These are phyloP conservation scores for Ondatra zibethicus DNA, from an alignment of 2,113 vertebrate species.

Conservation along the genomic window DNA sequence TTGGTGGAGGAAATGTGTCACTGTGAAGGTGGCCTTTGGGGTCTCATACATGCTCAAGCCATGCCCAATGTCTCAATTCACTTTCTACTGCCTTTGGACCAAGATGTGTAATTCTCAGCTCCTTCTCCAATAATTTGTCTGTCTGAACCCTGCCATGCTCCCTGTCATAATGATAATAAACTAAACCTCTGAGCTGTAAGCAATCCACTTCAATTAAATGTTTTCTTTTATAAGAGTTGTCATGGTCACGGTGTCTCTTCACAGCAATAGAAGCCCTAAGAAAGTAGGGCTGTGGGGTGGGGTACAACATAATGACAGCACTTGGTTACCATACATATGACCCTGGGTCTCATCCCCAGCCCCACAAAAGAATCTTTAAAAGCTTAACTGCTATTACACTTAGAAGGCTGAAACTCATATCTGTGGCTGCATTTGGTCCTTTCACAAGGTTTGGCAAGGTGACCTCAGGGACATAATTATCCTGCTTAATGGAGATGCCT, in stretches of 20 bases:
- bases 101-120: background rate
- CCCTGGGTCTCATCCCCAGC: background rate
- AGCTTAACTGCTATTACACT: background rate
- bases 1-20: background rate
- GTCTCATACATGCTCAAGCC: background rate
- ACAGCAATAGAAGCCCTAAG: background rate
- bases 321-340: background rate
- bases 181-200: background rate
- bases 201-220: background rate
- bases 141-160: background rate
- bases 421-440: fast-evolving
- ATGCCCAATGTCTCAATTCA: background rate
- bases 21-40: background rate
- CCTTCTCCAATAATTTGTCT: background rate
- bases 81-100: background rate
- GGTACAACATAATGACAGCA: background rate
- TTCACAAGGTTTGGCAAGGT: background rate
- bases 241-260: background rate
- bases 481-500: background rate
- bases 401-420: background rate
- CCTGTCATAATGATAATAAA: background rate
- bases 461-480: background rate
- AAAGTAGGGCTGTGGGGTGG: background rate
- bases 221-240: background rate
- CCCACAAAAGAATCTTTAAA: background rate